Conservation (phyloP, 2,797 vertebrate species). For the Loriculus beryllinus region DNA sequence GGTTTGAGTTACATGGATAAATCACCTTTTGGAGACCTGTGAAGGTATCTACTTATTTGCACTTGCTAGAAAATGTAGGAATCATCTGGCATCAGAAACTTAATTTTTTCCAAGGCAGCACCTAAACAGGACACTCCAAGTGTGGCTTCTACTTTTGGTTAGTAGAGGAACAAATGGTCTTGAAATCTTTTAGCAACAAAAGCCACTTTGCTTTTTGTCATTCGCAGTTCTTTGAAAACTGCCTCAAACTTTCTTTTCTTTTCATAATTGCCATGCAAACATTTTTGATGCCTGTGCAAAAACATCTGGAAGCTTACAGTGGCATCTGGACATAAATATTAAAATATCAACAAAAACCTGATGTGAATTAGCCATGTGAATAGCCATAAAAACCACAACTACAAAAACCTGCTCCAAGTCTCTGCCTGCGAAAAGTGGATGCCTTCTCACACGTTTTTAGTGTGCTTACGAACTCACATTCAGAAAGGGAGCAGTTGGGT, state of each 20-base stretch:
- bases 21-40: background rate
- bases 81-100: background rate
- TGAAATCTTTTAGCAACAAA: background rate
- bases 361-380: conserved; percentile 13
- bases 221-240: conserved; percentile 25
- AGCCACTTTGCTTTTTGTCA: background rate
- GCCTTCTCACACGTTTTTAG: background rate
- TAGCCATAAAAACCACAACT: conserved; percentile 32
- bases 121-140: background rate
- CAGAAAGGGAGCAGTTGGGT: background rate
- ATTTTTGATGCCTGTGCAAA: conserved; percentile 39
- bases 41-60: background rate
- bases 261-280: conserved; percentile 20
- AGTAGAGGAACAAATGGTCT: background rate
- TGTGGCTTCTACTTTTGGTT: background rate
- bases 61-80: background rate
- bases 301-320: conserved; percentile 54
- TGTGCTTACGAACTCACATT: background rate
- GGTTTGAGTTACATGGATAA: background rate
- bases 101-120: background rate
- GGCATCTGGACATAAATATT: conserved; percentile 65
- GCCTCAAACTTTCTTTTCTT: background rate
- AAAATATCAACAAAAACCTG: conserved; percentile 36
- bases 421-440: background rate
- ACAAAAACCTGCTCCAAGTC: background rate